Base-by-base conservation (phyloP, 2,888 invertebrate genomes). In the Pristionchus mayeri region DNA sequence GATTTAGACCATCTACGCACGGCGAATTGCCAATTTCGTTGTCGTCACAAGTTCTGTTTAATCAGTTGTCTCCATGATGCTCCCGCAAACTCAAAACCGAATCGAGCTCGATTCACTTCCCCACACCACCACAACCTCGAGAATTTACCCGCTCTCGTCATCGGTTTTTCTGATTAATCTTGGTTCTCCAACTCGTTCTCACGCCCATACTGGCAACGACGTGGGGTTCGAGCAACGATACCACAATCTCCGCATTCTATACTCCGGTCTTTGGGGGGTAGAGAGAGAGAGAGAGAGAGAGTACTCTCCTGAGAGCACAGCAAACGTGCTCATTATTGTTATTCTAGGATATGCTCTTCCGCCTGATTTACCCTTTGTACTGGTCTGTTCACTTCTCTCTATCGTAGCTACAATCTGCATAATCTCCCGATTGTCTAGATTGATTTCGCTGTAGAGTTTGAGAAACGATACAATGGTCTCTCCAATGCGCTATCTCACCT, bases 301-400 rank as follows among this genome's bases (percentile, higher is more conserved):
- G n/a, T n/a, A n/a, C n/a, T n/a, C n/a, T 16, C 40, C 71, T 71
- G 71, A 24, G 71, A 71, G 71, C 40, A 71, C n/a, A 24, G 40
- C 71, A 24, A 13, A 71, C 63, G 63, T 63, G 63, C 34, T 63
- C 34, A 63, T 63, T 63, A 63, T 63, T 63, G 18, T 21, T 37
- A 6, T 11, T 9, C 37, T 34, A n/a, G 34, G 34, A 63, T 63
- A 9, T 27, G 27, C 0, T 9, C 3, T 63, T 13, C 34, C 63
- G 30, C 34, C 18, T 60, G 27, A 60, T 34, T 63, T 34, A 63
- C 34, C 60, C 18, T 13, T 27, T n/a, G n/a, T n/a, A n/a, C 30
- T 60, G n/a, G 21, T 27, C 30, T 27, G 1, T 27, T 60, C 27
- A 11, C 27, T 27, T 13, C 9, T 18, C 57, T 52, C 52, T 52